A percentile compares a stretch with the other conserved stretches of the same genome.
These are phyloP conservation scores for Theristicus caerulescens DNA, from an alignment of 2,113 vertebrate species.

Conservation along the genomic window DNA sequence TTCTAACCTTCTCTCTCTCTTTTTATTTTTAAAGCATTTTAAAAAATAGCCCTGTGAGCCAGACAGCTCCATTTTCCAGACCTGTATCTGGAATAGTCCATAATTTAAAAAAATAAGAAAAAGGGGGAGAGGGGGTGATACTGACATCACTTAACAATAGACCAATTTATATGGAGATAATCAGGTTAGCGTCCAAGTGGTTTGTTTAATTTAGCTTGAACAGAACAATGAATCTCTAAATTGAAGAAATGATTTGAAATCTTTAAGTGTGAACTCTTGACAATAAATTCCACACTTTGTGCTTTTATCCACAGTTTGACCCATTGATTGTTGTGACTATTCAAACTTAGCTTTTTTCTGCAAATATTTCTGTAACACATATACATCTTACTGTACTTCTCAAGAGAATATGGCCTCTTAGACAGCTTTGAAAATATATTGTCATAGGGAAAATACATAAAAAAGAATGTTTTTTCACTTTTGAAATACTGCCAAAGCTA, in stretches of 20 bases:
- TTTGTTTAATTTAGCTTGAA: constrained; percentile 16
- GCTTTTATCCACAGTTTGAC: constrained; percentile 8
- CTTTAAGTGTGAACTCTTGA: background rate
- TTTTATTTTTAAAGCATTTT: background rate
- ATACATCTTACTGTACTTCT: background rate
- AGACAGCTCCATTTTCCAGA: background rate
- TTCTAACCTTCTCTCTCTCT: background rate
- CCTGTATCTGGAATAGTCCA: background rate
- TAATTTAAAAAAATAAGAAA: background rate
- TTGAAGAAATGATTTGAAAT: constrained; percentile 13
- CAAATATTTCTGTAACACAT: background rate
- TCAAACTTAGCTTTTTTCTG: background rate
- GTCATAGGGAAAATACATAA: constrained; percentile 19
- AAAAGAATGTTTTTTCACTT: constrained; percentile 17
- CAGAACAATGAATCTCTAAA: constrained; percentile 10
- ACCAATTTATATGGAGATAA: background rate
- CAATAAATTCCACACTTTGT: background rate
- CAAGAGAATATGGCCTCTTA: background rate
- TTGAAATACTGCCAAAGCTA: constrained; percentile 60
- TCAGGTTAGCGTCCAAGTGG: background rate
- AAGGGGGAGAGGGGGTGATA: background rate
- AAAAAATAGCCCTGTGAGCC: background rate
- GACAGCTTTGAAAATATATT: constrained; percentile 36
- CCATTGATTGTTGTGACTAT: background rate
- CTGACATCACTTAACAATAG: background rate